Conservation (phyloP, 2,888 invertebrate species). For the Dysmachus trigonus region DNA sequence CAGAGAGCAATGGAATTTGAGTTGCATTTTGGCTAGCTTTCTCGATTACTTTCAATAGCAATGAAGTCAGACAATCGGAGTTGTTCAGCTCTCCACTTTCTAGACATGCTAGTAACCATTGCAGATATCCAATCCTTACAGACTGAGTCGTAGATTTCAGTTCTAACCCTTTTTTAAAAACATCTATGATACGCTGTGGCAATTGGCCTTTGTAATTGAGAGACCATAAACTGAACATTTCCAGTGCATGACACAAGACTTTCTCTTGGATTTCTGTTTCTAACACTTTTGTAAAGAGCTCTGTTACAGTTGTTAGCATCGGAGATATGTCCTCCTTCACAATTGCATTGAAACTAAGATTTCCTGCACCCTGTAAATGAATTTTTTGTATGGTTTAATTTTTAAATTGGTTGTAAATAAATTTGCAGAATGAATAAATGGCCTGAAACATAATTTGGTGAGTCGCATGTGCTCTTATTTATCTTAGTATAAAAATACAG, state of each 20-base stretch:
- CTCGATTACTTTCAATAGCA: constrained; percentile 76
- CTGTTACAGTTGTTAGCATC: constrained; percentile 71
- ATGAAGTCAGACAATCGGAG: constrained; percentile 67
- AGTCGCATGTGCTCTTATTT: background rate
- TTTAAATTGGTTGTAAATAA: background rate
- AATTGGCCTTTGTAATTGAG: constrained; percentile 71
- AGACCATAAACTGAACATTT: constrained; percentile 85
- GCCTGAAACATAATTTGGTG: background rate
- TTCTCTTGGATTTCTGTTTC: constrained; percentile 93
- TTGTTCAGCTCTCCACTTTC: constrained; percentile 66
- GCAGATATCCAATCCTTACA: constrained; percentile 82
- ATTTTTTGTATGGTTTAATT: background rate
- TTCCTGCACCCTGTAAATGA: constrained; percentile 72
- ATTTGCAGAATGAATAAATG: background rate
- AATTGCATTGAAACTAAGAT: constrained; percentile 76
- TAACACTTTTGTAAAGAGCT: constrained; percentile 79
- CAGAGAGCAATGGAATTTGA: constrained; percentile 75
- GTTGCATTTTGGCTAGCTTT: constrained; percentile 79
- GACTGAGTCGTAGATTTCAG: constrained; percentile 80
- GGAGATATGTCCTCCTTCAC: constrained; percentile 68
- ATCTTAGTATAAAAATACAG: background rate
- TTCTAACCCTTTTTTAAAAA: constrained; percentile 77
- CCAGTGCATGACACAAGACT: constrained; percentile 81
- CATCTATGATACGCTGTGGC: constrained; percentile 72
- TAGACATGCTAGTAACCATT: constrained; percentile 76